These are phyloP conservation scores for Triplophysa tibetana DNA, from an alignment of 2,113 vertebrate genomes.

Conservation along the genomic window DNA sequence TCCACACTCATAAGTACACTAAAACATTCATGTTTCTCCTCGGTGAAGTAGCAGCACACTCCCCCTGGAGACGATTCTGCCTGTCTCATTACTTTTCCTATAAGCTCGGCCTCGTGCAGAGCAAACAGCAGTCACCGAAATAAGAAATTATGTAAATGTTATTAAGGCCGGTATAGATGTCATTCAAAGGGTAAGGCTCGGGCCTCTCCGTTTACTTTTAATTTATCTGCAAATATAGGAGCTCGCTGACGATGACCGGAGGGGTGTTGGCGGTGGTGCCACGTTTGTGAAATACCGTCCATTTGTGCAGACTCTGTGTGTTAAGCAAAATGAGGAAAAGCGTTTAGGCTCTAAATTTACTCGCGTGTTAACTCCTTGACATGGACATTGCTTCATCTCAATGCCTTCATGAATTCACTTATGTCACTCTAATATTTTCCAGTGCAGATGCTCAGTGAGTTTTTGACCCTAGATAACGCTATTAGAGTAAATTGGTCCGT, in stretches of 20 bases:
- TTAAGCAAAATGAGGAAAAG: constrained; percentile 39
- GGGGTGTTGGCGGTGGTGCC: not conserved
- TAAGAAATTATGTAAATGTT: constrained; percentile 99
- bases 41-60: constrained; percentile 14
- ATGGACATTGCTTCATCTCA: not conserved
- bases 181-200: constrained; percentile 91
- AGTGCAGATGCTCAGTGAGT: constrained; percentile 79
- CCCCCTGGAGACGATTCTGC: constrained; percentile 42
- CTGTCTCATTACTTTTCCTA: constrained; percentile 97
- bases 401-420: constrained; percentile 12
- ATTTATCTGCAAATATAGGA: constrained; percentile 99
- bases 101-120: constrained; percentile 89
- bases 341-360: not conserved
- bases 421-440: constrained; percentile 83
- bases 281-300: constrained; percentile 18
- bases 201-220: constrained; percentile 95
- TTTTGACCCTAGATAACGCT: constrained; percentile 79
- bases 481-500: constrained; percentile 77
- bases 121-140: constrained; percentile 95
- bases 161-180: constrained; percentile 96
- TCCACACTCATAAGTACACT: constrained; percentile 15
- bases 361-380: too few species aligned
- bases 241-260: constrained; percentile 87
- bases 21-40: constrained; percentile 30
- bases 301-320: constrained; percentile 25